Evolutionary conservation across 2,113 vertebrate species (phyloP).

Genomic region (Oncorhynchus kisutch): DNA sequence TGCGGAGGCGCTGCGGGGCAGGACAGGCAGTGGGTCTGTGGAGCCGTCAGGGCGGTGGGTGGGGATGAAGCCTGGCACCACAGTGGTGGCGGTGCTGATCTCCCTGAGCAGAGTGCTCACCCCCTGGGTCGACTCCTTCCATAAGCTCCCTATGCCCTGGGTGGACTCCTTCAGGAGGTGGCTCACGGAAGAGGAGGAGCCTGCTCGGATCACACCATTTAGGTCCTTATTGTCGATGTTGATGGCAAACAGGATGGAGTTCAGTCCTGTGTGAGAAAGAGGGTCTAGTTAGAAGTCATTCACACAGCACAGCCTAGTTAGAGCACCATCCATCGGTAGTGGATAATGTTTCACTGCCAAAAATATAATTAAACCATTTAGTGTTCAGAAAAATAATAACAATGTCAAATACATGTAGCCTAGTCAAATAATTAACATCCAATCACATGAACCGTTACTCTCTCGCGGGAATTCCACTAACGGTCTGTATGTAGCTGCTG

Average conservation of each 20-base stretch:
- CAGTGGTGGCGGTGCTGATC: slow-evolving; percentile 86
- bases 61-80: slow-evolving; percentile 85
- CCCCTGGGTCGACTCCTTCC: slow-evolving; percentile 94
- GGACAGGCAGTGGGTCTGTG: slow-evolving; percentile 85
- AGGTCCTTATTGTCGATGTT: slow-evolving; percentile 97
- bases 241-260: slow-evolving; percentile 97
- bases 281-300: too few relatives aligned
- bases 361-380: too few relatives aligned
- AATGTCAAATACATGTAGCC: too few relatives aligned
- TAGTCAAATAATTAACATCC: too few relatives aligned
- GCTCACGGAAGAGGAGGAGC: slow-evolving; percentile 77
- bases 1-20: slow-evolving; percentile 78
- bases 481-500: too few relatives aligned
- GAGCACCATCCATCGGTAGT: too few relatives aligned
- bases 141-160: slow-evolving; percentile 89
- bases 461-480: too few relatives aligned
- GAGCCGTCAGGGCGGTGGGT: slow-evolving; percentile 80
- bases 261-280: slow-evolving; percentile 77
- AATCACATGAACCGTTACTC: too few relatives aligned
- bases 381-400: too few relatives aligned
- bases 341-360: too few relatives aligned
- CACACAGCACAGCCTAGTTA: too few relatives aligned
- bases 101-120: slow-evolving; percentile 92
- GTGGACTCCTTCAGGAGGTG: slow-evolving; percentile 94
- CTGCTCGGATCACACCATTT: slow-evolving; percentile 76